These are phyloP conservation scores for Aphidoletes aphidimyza DNA, from an alignment of 2,888 invertebrate species.

Conservation along the genomic window DNA sequence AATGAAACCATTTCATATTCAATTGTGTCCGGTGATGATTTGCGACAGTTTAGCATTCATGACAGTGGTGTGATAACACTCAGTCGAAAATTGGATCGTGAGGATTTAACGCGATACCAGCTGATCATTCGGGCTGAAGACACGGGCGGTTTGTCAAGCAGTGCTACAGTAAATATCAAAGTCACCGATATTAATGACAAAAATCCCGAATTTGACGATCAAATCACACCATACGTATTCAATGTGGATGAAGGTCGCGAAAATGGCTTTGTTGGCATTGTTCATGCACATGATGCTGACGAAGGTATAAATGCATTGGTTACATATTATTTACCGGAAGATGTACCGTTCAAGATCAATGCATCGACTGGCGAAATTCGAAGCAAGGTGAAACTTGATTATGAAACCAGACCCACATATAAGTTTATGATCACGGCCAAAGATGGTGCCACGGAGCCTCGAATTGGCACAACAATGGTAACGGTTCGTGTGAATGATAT, in stretches of 20 bases:
- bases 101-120: conserved; percentile 88
- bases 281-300: conserved; percentile 86
- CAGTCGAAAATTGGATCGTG: conserved; percentile 84
- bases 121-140: conserved; percentile 89
- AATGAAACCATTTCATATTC: conserved; percentile 87
- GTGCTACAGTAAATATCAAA: conserved; percentile 86
- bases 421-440: conserved; percentile 87
- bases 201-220: conserved; percentile 85
- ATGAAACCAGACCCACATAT: conserved; percentile 80
- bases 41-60: conserved; percentile 86
- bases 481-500: conserved; percentile 82
- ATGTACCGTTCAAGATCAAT: conserved; percentile 83
- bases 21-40: conserved; percentile 87
- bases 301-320: conserved; percentile 86
- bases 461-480: conserved; percentile 88
- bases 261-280: conserved; percentile 76
- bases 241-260: conserved; percentile 78
- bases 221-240: conserved; percentile 80
- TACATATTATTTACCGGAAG: conserved; percentile 80
- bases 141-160: conserved; percentile 82
- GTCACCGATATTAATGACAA: conserved; percentile 93
- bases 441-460: conserved; percentile 86
- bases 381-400: conserved; percentile 81
- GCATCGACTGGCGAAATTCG: conserved; percentile 81
- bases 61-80: conserved; percentile 90